phyloP scores from a whole-genome alignment of 2,888 invertebrate species.

The Agrilus biguttatus region DNA sequence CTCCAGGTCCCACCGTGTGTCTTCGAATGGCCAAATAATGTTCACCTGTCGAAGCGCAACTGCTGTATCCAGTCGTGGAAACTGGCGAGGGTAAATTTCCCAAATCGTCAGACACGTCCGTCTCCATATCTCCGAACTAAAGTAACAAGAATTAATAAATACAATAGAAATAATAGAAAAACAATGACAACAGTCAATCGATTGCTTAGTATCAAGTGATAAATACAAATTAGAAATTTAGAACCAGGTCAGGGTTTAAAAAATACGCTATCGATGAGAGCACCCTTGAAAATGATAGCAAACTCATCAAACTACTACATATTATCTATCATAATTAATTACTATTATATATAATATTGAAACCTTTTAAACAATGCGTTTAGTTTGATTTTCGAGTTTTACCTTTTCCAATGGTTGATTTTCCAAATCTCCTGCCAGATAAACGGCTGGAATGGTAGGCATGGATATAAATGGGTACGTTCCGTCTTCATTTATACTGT shows the following conservation, averaged over 20 bases:
- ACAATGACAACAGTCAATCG: background rate
- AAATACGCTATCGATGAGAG: background rate
- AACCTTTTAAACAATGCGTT: too few species aligned
- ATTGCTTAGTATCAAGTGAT: background rate
- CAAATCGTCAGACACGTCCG: conserved; percentile 25
- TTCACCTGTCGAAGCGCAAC: conserved; percentile 22
- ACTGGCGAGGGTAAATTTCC: conserved; percentile 21
- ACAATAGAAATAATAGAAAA: conserved; percentile 1
- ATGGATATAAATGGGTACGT: conserved; percentile 36
- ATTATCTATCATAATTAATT: too few species aligned
- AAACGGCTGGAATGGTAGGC: conserved; percentile 38
- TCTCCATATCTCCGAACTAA: conserved; percentile 40
- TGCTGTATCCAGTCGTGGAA: conserved; percentile 20
- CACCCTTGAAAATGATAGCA: background rate
- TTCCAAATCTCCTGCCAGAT: conserved; percentile 34
- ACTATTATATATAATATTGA: too few species aligned
- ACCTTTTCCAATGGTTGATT: conserved; percentile 49
- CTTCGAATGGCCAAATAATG: conserved; percentile 54
- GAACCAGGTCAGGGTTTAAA: conserved; percentile 17
- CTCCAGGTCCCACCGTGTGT: conserved; percentile 89
- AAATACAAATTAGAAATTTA: conserved; percentile 1
- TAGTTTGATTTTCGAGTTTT: conserved; percentile 5
- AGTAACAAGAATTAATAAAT: conserved; percentile 7
- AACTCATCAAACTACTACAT: too few species aligned
- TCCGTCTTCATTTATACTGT: conserved; percentile 21